Percentiles rank a stretch among this genome's conserved stretches.
Conservation (phyloP, 2,113 vertebrate species). For the Epinephelus cyanopodus region DNA sequence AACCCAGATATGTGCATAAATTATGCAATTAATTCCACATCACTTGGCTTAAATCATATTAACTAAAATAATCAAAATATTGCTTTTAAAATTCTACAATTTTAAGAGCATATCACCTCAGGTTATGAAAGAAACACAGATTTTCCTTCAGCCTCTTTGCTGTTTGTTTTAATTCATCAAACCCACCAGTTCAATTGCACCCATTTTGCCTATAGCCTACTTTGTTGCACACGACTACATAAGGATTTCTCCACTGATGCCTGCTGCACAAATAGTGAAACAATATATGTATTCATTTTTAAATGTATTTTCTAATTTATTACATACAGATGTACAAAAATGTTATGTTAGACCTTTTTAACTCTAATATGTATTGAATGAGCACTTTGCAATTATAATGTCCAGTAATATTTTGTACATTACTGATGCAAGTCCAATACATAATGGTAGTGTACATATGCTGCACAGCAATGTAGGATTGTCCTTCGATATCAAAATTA, state of each 20-base stretch:
- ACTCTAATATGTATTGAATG: background rate
- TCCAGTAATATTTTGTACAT: background rate
- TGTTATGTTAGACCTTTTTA: background rate
- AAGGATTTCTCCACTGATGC: background rate
- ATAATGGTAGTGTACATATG: background rate
- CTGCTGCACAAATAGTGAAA: background rate
- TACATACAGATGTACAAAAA: background rate
- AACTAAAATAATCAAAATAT: background rate
- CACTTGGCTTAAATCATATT: background rate
- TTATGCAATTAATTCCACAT: background rate
- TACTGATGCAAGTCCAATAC: background rate
- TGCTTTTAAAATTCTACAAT: background rate
- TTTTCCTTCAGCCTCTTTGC: background rate
- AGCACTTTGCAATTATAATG: background rate
- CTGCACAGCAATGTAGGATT: too few relatives aligned
- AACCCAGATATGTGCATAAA: background rate
- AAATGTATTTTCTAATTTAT: too few relatives aligned
- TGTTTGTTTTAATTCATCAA: background rate
- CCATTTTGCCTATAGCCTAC: conserved; percentile 16
- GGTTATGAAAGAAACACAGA: background rate
- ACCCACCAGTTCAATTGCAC: background rate
- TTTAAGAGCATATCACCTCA: background rate
- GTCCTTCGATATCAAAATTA: too few relatives aligned
- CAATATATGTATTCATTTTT: background rate
- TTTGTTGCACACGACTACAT: background rate